Evolutionary conservation across 1,140 invertebrate species (phyloP), one percentile per base, ranked within the genome.

Genomic region (Zaprionus capensis): DNA sequence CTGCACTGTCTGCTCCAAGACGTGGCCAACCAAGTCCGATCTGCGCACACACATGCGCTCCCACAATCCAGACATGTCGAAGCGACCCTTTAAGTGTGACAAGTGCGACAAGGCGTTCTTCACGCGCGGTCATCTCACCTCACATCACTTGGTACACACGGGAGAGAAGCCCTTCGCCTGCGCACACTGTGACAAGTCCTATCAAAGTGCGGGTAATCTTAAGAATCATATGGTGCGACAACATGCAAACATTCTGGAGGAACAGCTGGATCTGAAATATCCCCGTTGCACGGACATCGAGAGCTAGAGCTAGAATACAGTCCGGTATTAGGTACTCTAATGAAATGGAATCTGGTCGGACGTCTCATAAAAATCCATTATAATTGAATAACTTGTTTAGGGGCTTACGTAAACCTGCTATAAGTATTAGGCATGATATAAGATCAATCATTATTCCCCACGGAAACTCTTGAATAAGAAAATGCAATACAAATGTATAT

Each of bases 131-230:
- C 91, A 92, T 59, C 71, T 92, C 5, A 83, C 28, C 59, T 88
- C 91, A 0, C 91, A 92, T 14, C 59, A 85, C 28, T 55, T 92
- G 63, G 91, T 92, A 14, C 91, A 92, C 61, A 92, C 87, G 5
- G 91, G 91, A 1, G 91, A 92, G 49, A 92, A 92, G 64, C 91
- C 91, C 1, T 91, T 75, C 14, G 57, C 70, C 7, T 92, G 91
- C 57, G 71, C 71, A 1, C 82, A 81, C 59, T 92, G 91, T 44
- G 73, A 74, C 20, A 82, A 81, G 38, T 78, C 79, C 12, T 92
- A 92, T 70, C 91, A 92, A 69, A 92, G 91, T 51, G 82, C 92
- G 7, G 91, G 91, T 11, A 92, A 92, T 76, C 74, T 92, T 0
- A 92, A 92, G 56, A 92, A 91, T 73, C 91, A 92, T 46, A 85